These are phyloP conservation scores for Orycteropus afer DNA, from an alignment of 2,113 vertebrate species.

Conservation along the genomic window DNA sequence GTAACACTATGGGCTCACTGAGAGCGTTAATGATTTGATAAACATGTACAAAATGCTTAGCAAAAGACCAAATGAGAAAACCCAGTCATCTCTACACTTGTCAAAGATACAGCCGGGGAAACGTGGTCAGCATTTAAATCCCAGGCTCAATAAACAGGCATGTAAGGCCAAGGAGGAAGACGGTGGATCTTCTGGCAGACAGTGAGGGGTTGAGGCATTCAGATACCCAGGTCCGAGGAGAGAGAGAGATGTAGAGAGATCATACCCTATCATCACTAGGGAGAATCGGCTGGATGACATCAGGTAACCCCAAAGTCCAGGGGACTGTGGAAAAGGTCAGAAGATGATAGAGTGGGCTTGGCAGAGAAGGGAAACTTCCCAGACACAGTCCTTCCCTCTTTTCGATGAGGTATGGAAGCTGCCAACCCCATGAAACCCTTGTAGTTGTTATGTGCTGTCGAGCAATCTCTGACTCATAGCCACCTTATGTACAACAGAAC, in stretches of 20 bases:
- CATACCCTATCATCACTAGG: not conserved
- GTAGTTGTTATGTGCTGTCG: no score
- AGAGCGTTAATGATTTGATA: not conserved
- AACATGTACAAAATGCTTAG: not conserved
- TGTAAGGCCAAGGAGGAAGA: not conserved
- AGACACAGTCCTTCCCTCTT: not conserved
- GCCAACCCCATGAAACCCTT: not conserved
- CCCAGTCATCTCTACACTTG: not conserved
- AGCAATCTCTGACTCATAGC: no score
- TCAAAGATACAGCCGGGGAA: not conserved
- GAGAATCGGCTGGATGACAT: not conserved
- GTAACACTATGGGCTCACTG: not conserved
- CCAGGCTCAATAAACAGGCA: not conserved
- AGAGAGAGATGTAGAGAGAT: not conserved
- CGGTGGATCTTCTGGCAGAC: accelerated
- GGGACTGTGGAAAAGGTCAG: not conserved
- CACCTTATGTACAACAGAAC: no score
- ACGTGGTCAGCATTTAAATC: not conserved
- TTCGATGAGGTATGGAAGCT: not conserved
- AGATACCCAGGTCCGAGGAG: not conserved
- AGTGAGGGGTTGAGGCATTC: not conserved
- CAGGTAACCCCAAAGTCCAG: not conserved
- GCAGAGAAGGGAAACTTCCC: not conserved
- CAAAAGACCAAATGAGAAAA: not conserved
- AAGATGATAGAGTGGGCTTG: not conserved